Conservation (phyloP, 2,797 vertebrate genomes). For the Diglossa cyanea region DNA sequence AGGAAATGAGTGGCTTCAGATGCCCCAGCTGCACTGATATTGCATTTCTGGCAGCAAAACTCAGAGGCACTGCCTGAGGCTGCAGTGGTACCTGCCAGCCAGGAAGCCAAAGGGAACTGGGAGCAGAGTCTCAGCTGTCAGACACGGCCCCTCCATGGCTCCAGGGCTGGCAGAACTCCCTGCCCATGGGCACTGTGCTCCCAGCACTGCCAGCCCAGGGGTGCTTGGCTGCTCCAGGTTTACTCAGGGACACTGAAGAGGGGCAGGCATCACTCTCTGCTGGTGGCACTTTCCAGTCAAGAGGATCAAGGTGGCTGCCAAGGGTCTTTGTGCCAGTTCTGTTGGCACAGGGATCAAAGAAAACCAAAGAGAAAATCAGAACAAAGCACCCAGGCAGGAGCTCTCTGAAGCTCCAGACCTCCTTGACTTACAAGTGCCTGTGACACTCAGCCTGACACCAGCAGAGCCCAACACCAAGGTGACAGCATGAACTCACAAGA, state of each 20-base stretch:
- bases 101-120: background rate
- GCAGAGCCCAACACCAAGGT: background rate
- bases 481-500: background rate
- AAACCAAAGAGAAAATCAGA: background rate
- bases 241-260: background rate
- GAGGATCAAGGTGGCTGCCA: background rate
- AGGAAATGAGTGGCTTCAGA: background rate
- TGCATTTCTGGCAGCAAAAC: background rate
- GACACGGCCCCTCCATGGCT: accelerated
- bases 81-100: background rate
- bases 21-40: background rate
- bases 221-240: background rate
- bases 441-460: background rate
- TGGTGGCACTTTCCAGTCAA: constrained; percentile 18
- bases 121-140: accelerated
- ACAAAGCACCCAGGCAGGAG: background rate
- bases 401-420: background rate
- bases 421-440: background rate
- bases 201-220: background rate
- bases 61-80: background rate
- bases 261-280: background rate
- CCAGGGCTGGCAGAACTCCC: background rate
- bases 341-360: constrained; percentile 20
- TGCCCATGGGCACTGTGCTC: background rate
- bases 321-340: constrained; percentile 21